Evolutionary conservation across 2,113 vertebrate species (phyloP).

Genomic region (Melanostigma gelatinosum): DNA sequence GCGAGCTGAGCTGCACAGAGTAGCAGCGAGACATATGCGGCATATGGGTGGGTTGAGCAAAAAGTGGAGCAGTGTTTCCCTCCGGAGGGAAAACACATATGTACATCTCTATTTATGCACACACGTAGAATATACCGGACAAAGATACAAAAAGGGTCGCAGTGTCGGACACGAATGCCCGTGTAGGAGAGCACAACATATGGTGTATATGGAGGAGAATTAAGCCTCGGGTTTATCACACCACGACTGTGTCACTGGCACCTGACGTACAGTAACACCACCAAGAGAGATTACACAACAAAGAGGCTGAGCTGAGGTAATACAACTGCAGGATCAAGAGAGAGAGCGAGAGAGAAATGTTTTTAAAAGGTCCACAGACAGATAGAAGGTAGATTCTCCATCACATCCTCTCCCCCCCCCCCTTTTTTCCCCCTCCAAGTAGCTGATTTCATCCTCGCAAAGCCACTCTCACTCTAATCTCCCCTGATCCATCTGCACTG

Average conservation of each 20-base stretch:
- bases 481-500: slow-evolving; percentile 71
- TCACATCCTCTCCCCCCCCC: slow-evolving; percentile 25
- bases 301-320: slow-evolving; percentile 5
- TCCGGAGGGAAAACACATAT: slow-evolving; percentile 69
- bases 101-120: slow-evolving; percentile 49
- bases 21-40: slow-evolving; percentile 64
- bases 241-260: slow-evolving; percentile 25
- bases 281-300: slow-evolving; percentile 8
- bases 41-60: slow-evolving; percentile 62
- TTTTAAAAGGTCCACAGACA: slow-evolving; percentile 9
- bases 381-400: slow-evolving; percentile 30
- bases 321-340: slow-evolving; percentile 10
- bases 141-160: not conserved
- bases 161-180: not conserved
- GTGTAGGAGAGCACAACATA: slow-evolving; percentile 28
- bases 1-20: slow-evolving; percentile 42
- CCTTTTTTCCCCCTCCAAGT: slow-evolving; percentile 53
- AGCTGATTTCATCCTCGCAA: slow-evolving; percentile 79
- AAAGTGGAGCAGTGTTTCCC: slow-evolving; percentile 76
- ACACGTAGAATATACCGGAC: slow-evolving; percentile 39
- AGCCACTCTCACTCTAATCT: slow-evolving; percentile 79
- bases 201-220: slow-evolving; percentile 21
- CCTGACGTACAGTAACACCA: slow-evolving; percentile 33
- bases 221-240: slow-evolving; percentile 11
- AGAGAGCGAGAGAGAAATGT: not conserved